Conservation (phyloP, 2,888 invertebrate genomes). For the Amphipyra berbera region DNA sequence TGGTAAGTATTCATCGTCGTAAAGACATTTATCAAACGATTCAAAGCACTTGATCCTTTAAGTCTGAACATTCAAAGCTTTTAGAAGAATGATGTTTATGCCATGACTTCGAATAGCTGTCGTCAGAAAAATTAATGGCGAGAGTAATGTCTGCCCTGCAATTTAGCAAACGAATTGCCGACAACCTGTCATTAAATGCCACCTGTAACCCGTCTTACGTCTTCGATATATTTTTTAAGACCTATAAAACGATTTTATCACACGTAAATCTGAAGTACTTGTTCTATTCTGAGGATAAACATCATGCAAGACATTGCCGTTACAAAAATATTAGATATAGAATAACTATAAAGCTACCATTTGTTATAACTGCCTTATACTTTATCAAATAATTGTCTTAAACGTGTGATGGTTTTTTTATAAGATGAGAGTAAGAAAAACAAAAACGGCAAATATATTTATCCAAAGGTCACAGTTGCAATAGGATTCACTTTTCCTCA, state of each 20-base stretch:
- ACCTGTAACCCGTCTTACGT: conserved; percentile 67
- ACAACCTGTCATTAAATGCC: conserved; percentile 65
- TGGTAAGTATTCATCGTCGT: conserved; percentile 57
- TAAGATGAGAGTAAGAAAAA: background rate
- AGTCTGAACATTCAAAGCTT: conserved; percentile 68
- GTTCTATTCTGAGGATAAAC: conserved; percentile 35
- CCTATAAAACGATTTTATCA: conserved; percentile 60
- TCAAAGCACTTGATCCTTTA: conserved; percentile 75
- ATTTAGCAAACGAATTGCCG: conserved; percentile 73
- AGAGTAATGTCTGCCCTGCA: conserved; percentile 68
- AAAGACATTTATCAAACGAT: conserved; percentile 75
- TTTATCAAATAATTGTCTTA: too few relatives aligned
- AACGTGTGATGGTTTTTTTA: background rate
- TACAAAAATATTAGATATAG: too few relatives aligned
- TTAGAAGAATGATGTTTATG: conserved; percentile 74
- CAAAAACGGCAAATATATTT: background rate
- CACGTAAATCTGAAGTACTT: conserved; percentile 40
- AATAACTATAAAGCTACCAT: too few relatives aligned
- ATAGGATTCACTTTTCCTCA: conserved; percentile 27
- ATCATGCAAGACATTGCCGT: background rate
- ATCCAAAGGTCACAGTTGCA: conserved; percentile 20
- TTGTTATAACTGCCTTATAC: too few relatives aligned
- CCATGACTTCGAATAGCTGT: conserved; percentile 74
- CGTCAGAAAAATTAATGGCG: conserved; percentile 78
- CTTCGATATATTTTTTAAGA: conserved; percentile 66